Evolutionary conservation across 2,113 vertebrate genomes (phyloP).

Genomic region (Otus sunia): DNA sequence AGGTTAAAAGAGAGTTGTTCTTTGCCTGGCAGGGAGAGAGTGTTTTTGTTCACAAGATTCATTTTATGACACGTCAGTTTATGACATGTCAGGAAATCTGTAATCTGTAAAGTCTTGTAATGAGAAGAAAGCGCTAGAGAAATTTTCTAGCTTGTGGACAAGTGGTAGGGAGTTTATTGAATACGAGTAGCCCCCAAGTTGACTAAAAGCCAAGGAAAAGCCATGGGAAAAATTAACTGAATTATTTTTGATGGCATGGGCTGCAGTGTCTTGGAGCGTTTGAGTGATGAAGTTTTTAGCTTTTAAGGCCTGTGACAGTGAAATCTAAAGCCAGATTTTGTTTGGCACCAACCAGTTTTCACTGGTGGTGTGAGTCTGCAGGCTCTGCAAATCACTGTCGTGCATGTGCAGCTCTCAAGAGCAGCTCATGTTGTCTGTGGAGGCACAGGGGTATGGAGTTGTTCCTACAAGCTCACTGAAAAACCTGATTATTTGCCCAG

Average conservation of each 20-base stretch:
- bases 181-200: neutral
- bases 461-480: neutral
- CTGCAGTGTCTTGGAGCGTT: neutral
- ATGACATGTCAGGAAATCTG: neutral
- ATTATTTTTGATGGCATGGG: neutral
- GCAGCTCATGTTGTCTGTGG: rapidly evolving
- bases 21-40: neutral
- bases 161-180: neutral
- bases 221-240: neutral
- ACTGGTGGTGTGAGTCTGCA: neutral
- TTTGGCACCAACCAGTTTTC: neutral
- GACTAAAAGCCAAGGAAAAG: neutral
- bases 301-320: rapidly evolving
- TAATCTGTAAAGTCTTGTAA: neutral
- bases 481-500: neutral
- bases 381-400: rapidly evolving
- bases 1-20: neutral
- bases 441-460: neutral
- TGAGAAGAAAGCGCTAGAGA: neutral
- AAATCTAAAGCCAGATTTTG: neutral
- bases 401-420: rapidly evolving
- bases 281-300: neutral
- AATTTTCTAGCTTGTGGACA: neutral
- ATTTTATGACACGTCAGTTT: neutral
- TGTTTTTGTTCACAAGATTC: neutral